These are phyloP conservation scores for Gobio gobio DNA, from an alignment of 2,113 vertebrate genomes.

Conservation along the genomic window DNA sequence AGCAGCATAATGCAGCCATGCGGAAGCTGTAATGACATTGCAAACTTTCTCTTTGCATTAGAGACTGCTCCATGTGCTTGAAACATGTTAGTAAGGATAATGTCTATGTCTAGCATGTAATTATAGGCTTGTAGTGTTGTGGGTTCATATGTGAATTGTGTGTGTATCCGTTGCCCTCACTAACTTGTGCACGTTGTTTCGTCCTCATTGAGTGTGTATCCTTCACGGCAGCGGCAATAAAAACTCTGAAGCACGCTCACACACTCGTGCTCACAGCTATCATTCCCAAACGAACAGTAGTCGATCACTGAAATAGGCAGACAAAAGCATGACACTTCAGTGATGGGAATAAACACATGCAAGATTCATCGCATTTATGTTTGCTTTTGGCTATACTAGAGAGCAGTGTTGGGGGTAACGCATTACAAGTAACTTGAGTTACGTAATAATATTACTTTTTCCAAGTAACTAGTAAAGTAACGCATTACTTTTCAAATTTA, in stretches of 20 bases:
- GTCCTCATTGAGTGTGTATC: slow-evolving; percentile 83
- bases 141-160: not conserved
- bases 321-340: not conserved
- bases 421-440: too few species aligned
- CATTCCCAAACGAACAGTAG: slow-evolving; percentile 82
- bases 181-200: slow-evolving; percentile 79
- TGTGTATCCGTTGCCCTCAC: slow-evolving; percentile 51
- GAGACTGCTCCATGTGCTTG: slow-evolving; percentile 11
- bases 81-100: not conserved
- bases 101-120: slow-evolving; percentile 5
- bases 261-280: slow-evolving; percentile 86
- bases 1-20: not conserved
- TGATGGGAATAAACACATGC: not conserved
- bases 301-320: slow-evolving; percentile 74
- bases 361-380: not conserved
- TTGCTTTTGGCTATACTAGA: not conserved
- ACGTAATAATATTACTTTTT: too few species aligned
- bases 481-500: too few species aligned
- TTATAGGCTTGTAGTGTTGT: slow-evolving; percentile 21
- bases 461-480: too few species aligned
- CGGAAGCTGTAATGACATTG: slow-evolving; percentile 7
- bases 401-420: too few species aligned
- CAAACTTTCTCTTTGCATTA: not conserved
- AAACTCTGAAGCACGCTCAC: slow-evolving; percentile 77
- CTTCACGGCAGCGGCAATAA: slow-evolving; percentile 79